Conservation (phyloP, 2,888 invertebrate species). For the Lycophotia porphyrea region DNA sequence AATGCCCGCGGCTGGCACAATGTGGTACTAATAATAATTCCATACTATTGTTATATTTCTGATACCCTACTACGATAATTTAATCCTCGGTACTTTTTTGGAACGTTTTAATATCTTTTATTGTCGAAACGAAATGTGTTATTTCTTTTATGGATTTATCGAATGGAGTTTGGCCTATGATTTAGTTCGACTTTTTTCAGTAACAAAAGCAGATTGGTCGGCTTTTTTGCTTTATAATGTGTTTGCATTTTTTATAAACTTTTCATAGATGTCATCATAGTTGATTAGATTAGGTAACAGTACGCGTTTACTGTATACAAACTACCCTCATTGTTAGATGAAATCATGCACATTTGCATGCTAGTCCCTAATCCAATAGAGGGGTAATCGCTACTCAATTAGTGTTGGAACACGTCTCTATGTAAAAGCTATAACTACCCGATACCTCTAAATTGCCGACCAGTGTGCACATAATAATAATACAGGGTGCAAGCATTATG, state of each 20-base stretch:
- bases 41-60: conserved; percentile 52
- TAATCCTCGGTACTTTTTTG: conserved; percentile 36
- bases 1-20: conserved; percentile 50
- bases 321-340: background rate
- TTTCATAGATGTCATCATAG: background rate
- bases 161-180: background rate
- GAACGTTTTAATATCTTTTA: conserved; percentile 19
- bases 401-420: background rate
- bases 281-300: background rate
- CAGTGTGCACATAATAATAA: too few relatives aligned
- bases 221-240: background rate
- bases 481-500: too few relatives aligned
- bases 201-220: background rate
- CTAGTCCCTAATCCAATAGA: background rate
- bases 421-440: background rate
- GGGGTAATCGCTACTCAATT: background rate
- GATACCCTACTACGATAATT: conserved; percentile 42
- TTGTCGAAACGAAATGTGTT: conserved; percentile 27
- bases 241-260: background rate
- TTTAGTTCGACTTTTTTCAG: conserved; percentile 3
- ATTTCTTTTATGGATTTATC: conserved; percentile 14
- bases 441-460: background rate
- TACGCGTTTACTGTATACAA: background rate
- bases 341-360: background rate
- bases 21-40: conserved; percentile 59